Base-by-base conservation (phyloP, 2,113 vertebrate species). In the Aphyosemion australe region DNA sequence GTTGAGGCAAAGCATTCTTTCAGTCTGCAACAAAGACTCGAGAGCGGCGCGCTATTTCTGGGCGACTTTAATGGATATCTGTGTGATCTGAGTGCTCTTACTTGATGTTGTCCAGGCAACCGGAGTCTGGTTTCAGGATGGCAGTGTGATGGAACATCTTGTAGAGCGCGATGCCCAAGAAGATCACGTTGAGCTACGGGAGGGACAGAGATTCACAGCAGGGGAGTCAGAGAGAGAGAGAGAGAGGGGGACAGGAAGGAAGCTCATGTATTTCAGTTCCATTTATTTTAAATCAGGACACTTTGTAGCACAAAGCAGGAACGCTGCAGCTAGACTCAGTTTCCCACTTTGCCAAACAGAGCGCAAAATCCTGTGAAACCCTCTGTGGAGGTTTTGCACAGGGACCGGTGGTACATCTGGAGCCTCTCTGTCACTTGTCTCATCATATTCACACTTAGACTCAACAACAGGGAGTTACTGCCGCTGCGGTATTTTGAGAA, bases 141-240 rank as follows among this genome's bases (percentile, higher is more conserved):
- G 97, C 95, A 31, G 97, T 97, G 89, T 99, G 97, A 90, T 98
- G 97, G 90, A 99, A 98, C 97, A 99, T 99, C 94, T 99, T 99
- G 93, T 99, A 99, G 60, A 99, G 95, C 46, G 97, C 97, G 63
- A 99, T 99, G 84, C 96, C 97, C 72, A 99, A 93, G 92, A 99
- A 99, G 87, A 99, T 98, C 77, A 99, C 95, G 63, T 99, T 99
- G 79, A 99, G 95, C 97, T 99, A 50, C 32, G 21, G 64, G 61
- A 60, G 18, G 11, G 41, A 51, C 19, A 51, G 18, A 74, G 26
- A 54, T 50, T 42, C 31, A 61, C 43, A 32, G 39, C 41, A 49
- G 20, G 55, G 21, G 10, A 42, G 12, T 42, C 41, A 42, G 41
- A 39, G 3, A 10, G 8, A 21, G 43, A 45, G 19, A 41, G 62